Evolutionary conservation across 2,113 vertebrate species (phyloP).

Genomic region (Manacus vitellinus): DNA sequence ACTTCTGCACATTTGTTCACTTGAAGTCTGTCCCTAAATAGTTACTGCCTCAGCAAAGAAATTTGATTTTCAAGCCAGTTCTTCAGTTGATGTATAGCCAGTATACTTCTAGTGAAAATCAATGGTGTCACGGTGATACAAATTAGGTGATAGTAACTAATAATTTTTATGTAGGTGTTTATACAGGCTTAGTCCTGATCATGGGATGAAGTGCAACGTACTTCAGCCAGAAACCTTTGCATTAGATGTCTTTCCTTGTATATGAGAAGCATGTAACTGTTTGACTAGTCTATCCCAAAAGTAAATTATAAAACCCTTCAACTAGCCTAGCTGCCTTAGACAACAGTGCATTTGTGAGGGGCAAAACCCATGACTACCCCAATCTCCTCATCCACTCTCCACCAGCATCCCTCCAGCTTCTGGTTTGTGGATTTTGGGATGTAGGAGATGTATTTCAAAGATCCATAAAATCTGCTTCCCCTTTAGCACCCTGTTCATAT

Average conservation of each 20-base stretch:
- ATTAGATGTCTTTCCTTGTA: background rate
- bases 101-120: background rate
- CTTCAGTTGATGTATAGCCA: background rate
- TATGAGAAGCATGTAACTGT: background rate
- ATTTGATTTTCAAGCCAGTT: background rate
- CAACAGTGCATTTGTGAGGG: background rate
- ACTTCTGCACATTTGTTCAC: background rate
- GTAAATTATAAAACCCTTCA: background rate
- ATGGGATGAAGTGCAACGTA: accelerated
- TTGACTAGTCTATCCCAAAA: background rate
- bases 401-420: background rate
- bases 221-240: background rate
- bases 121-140: background rate
- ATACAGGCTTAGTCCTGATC: background rate
- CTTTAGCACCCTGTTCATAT: background rate
- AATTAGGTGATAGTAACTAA: background rate
- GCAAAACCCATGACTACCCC: background rate
- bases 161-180: background rate
- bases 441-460: background rate
- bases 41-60: background rate
- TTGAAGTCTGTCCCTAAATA: background rate
- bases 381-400: background rate
- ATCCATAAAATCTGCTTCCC: background rate
- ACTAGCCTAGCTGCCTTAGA: background rate
- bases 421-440: background rate